Base-by-base conservation (phyloP, 2,797 vertebrate genomes). In the Paguma larvata region DNA sequence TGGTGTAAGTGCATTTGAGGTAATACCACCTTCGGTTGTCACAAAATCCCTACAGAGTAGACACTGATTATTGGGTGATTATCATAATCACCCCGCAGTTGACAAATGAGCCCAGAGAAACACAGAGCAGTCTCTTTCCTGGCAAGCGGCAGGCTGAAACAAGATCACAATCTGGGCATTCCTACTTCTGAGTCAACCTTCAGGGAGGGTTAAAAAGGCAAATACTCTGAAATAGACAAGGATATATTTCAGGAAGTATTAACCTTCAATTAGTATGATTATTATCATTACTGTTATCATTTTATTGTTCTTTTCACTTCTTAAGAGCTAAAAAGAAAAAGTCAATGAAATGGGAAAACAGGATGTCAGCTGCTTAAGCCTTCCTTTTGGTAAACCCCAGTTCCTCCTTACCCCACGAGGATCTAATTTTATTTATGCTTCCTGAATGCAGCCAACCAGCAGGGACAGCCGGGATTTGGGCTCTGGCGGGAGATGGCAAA, bases 371-470 rank as follows among this genome's bases (percentile, higher is more conserved):
- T 46, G 34, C 56, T 92, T 85, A 84, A 89, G 88, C 62, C 73
- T 72, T n/a, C n/a, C 6, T 30, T 62, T 96, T 56, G 21, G 4
- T 70, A 44, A 85, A 41, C 41, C 0, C 19, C 83, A 15, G 63
- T 78, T 86, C 65, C 89, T 56, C 88, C 95, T 86, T 13, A 62
- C 63, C 77, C 34, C 19, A 0, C 12, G 84, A 67, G 65, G 87
- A 85, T 84, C 92, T 75, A 51, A 89, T 93, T 98, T 96, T 98
- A 96, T 96, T 97, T 96, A 83, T 2, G 63, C 84, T 96, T 94
- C 83, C 70, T 67, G 91, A 93, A 89, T 11, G 62, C 80, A 91
- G 96, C 68, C 63, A 14, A 96, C 68, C n/a, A 70, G 94, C 25
- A 48, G 91, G 88, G 83, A 44, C 80, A 75, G 82, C 68, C 0